phyloP scores from a whole-genome alignment of 2,113 vertebrate genomes.

The Emydocephalus ijimae region DNA sequence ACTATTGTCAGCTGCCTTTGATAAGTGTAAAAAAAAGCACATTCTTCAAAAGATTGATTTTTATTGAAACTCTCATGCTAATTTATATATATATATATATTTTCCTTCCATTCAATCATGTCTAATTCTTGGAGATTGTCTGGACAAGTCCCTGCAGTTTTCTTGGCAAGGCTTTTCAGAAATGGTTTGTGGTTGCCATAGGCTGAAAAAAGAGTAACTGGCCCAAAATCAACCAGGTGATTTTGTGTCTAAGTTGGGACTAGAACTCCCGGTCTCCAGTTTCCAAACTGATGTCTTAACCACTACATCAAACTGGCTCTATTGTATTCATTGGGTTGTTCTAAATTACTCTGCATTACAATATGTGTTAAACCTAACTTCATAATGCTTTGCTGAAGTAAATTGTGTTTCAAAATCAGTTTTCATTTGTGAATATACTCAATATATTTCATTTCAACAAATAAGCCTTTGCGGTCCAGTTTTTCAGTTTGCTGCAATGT shows the following conservation, averaged over 20 bases:
- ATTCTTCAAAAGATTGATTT: neutral
- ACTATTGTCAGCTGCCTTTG: neutral
- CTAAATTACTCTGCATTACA: neutral
- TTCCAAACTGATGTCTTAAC: neutral
- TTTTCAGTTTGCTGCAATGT: neutral
- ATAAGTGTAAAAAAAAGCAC: neutral
- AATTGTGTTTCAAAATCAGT: neutral
- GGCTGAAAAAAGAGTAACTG: neutral
- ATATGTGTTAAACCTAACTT: neutral
- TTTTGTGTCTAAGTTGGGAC: too few relatives aligned
- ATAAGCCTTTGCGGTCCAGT: neutral
- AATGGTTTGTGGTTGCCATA: neutral
- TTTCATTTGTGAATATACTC: neutral
- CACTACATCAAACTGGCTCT: neutral
- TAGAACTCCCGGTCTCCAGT: too few relatives aligned
- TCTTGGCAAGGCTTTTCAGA: neutral
- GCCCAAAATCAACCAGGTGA: too few relatives aligned
- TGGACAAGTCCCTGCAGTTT: neutral
- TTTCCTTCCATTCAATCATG: neutral
- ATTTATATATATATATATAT: too few relatives aligned
- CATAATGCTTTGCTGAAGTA: neutral
- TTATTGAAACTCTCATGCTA: neutral
- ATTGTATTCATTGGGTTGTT: neutral
- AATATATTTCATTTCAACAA: neutral
- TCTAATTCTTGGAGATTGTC: neutral